These are phyloP conservation scores for Antheraea mylitta DNA, from an alignment of 1,140 invertebrate genomes.

Conservation along the genomic window DNA sequence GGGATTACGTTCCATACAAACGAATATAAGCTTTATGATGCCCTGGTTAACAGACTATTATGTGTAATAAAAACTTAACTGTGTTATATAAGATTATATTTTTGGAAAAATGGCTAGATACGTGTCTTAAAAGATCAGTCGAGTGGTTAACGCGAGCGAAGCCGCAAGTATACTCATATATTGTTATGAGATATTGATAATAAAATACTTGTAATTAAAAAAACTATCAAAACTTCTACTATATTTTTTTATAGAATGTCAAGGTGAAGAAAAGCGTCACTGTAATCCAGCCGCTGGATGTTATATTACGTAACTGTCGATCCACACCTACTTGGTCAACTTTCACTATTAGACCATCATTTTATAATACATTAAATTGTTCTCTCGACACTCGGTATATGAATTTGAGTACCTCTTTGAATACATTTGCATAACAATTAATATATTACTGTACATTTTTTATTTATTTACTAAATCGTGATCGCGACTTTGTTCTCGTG, in stretches of 20 bases:
- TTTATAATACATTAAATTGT: slow-evolving; percentile 3
- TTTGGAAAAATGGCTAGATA: no score
- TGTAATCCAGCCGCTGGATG: slow-evolving; percentile 5
- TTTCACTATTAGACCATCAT: slow-evolving; percentile 20
- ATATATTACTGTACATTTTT: slow-evolving; percentile 1
- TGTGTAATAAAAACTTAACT: no score
- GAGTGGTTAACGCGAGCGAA: no score
- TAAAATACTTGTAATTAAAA: background rate
- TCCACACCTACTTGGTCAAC: slow-evolving; percentile 15
- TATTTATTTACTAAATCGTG: background rate
- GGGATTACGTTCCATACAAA: no score
- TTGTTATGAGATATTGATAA: background rate
- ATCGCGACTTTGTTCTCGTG: no score
- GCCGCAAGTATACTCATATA: background rate
- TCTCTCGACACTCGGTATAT: background rate
- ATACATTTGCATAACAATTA: slow-evolving; percentile 9
- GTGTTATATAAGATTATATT: no score
- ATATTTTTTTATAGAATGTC: slow-evolving; percentile 5
- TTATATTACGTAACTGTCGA: slow-evolving; percentile 15
- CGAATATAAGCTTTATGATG: no score
- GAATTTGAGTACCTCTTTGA: slow-evolving; percentile 2
- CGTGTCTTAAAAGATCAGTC: no score
- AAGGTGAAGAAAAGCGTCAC: slow-evolving; percentile 10
- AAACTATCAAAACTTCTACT: background rate
- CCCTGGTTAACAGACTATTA: no score